These are phyloP conservation scores for Petrocephalus microphthalmus DNA, from an alignment of 2,113 vertebrate genomes.

Conservation along the genomic window DNA sequence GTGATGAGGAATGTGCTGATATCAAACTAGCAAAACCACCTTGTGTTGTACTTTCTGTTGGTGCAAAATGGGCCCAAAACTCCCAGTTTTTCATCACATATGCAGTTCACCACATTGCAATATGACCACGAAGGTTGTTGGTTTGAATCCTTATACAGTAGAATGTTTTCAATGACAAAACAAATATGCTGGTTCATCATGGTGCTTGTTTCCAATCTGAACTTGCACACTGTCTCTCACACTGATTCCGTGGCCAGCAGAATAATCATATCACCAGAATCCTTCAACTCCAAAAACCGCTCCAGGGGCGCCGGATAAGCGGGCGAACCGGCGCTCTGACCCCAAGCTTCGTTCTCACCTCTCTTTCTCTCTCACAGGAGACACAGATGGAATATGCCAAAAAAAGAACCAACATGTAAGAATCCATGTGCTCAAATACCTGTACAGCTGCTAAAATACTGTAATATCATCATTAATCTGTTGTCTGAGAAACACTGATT, in stretches of 20 bases:
- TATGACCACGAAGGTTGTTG: background rate
- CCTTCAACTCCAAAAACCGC: background rate
- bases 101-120: slow-evolving; percentile 23
- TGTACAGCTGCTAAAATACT: background rate
- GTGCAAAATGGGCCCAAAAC: background rate
- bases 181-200: background rate
- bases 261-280: background rate
- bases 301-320: background rate
- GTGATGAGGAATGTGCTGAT: no score
- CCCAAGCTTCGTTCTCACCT: background rate
- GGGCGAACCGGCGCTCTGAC: background rate
- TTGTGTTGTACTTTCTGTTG: no score
- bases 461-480: background rate
- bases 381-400: background rate
- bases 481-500: background rate
- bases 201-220: background rate
- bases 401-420: background rate
- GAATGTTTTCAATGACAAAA: background rate
- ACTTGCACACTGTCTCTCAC: background rate
- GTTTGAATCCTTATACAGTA: background rate
- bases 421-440: background rate
- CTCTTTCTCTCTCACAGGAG: background rate
- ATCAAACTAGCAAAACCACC: no score
- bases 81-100: slow-evolving; percentile 2
- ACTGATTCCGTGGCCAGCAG: background rate